Evolutionary conservation across 2,888 invertebrate genomes (phyloP), one percentile per base, ranked within the genome.

Genomic region (Nephrocerus scutellatus): DNA sequence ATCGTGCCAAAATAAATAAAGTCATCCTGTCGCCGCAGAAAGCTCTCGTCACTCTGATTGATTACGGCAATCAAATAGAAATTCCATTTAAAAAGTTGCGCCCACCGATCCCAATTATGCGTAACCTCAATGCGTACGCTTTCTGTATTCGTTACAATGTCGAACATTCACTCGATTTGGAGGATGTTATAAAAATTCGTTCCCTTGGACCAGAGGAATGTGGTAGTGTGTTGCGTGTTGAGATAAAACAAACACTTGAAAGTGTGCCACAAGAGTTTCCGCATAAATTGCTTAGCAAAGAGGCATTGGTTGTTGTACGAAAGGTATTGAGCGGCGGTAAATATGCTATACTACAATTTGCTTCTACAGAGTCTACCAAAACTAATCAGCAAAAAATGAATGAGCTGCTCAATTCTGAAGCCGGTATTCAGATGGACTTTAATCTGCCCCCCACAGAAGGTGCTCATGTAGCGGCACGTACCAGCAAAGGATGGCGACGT

Each of bases 51-150:
- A 51, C 51, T 13, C 44, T 56, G 5, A 48, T 54, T 13, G 56
- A 56, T 30, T 56, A 54, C 36, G 55, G 56, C 5, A 56, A 56
- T 39, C 33, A 49, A 10, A 32, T 52, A 13, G 39, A 45, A 10
- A 35, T 52, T n/a, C 18, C 47, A 9, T 47, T 42, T 16, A 39
- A 46, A 6, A 43, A 52, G 13, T 23, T 56, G 1, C 52, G 46
- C 16, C 30, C 49, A 3, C 46, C 55, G 2, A 54, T 52, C 16
- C 52, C 53, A 0, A 52, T 54, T 14, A 56, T 56, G 56, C 41
- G 44, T 2, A 56, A 55, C 39, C 36, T 55, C 2, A 54, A 53
- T 28, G 50, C 55, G 0, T 56, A 50, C 13, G 50, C 54, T 7
- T 50, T 55, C 32, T 46, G 49, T 6, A 46, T 54, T 10, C 36